These are phyloP conservation scores for Colletes latitarsis DNA, from an alignment of 1,140 invertebrate species.

Conservation along the genomic window DNA sequence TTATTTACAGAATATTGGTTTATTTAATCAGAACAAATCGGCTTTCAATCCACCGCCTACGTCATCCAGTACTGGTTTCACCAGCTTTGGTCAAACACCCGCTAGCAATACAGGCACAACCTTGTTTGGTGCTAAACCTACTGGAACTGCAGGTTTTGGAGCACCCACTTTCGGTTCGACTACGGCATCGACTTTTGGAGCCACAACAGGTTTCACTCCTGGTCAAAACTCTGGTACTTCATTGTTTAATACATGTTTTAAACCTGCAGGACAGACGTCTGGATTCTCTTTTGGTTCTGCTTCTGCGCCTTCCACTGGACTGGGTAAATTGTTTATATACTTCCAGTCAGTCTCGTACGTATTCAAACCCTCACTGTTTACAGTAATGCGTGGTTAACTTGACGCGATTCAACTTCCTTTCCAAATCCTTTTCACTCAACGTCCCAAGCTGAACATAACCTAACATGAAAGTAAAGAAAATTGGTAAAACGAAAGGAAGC, in stretches of 20 bases:
- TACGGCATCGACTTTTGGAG: conserved; percentile 79
- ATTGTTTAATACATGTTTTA: conserved; percentile 81
- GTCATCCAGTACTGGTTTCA: conserved; percentile 78
- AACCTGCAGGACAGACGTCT: conserved; percentile 74
- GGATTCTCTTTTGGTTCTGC: conserved; percentile 81
- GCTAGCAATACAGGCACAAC: conserved; percentile 75
- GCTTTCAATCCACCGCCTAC: conserved; percentile 78
- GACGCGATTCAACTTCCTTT: too few relatives aligned
- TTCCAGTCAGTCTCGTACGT: too few relatives aligned
- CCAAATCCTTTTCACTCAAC: too few relatives aligned
- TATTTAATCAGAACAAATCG: conserved; percentile 80
- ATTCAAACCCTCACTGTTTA: too few relatives aligned
- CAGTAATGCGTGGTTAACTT: too few relatives aligned
- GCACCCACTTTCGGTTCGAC: conserved; percentile 80
- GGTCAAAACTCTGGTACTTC: conserved; percentile 77
- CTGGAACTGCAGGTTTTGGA: conserved; percentile 82
- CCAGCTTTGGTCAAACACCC: conserved; percentile 78
- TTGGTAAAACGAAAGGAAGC: too few relatives aligned
- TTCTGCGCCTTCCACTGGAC: conserved; percentile 73
- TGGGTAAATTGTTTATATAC: conserved; percentile 63
- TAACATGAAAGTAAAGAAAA: too few relatives aligned
- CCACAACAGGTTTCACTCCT: conserved; percentile 77
- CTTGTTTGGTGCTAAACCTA: conserved; percentile 78
- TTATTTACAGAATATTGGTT: conserved; percentile 74
- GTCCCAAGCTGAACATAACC: too few relatives aligned